Percentiles rank a stretch among this genome's conserved stretches.
Conservation (phyloP, 2,113 vertebrate species). For the Rostratula benghalensis region DNA sequence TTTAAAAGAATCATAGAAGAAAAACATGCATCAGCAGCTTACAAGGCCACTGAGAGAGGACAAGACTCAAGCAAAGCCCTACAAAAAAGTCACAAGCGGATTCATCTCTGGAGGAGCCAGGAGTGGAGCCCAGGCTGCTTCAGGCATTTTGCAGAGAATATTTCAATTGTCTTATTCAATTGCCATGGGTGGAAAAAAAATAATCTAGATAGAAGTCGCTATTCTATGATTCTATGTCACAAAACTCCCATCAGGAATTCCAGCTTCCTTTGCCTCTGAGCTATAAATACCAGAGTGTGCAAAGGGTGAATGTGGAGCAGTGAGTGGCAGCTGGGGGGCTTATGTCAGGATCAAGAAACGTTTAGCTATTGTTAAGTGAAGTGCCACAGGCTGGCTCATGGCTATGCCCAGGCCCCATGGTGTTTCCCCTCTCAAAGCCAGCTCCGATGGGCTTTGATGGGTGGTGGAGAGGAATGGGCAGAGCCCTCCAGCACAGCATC, state of each 20-base stretch:
- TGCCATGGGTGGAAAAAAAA: slow-evolving; percentile 16
- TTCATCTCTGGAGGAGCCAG: not conserved
- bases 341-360: slow-evolving; percentile 12
- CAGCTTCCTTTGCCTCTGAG: slow-evolving; percentile 47
- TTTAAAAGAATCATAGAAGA: not conserved
- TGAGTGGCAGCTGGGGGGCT: slow-evolving; percentile 42
- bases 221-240: not conserved
- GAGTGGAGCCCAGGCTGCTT: not conserved
- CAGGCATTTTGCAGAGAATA: not conserved
- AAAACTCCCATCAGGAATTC: slow-evolving; percentile 28
- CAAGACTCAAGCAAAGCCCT: not conserved
- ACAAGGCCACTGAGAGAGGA: not conserved
- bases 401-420: not conserved
- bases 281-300: slow-evolving; percentile 59
- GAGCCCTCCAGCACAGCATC: rapidly evolving
- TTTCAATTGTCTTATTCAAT: slow-evolving; percentile 8
- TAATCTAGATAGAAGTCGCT: not conserved
- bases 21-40: not conserved
- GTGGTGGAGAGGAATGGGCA: not conserved
- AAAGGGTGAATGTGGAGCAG: slow-evolving; percentile 31
- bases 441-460: rapidly evolving
- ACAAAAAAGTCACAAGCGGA: not conserved
- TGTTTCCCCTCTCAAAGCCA: slow-evolving; percentile 1
- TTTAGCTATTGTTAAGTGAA: slow-evolving; percentile 54
- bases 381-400: not conserved